phyloP scores from a whole-genome alignment of 2,888 invertebrate species.

The Caenorhabditis uteleia region DNA sequence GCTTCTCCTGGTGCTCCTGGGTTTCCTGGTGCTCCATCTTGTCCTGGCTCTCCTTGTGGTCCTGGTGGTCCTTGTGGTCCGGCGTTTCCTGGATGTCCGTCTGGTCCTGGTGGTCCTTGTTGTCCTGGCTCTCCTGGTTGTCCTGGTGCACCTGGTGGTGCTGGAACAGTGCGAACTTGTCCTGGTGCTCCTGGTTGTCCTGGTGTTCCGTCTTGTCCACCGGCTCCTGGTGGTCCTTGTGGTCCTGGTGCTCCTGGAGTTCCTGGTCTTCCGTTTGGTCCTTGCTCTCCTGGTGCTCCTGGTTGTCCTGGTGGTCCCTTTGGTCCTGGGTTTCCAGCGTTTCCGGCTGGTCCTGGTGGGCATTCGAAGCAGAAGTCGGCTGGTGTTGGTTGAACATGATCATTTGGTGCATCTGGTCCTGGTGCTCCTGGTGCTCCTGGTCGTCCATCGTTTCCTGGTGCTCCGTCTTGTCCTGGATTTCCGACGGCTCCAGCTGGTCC shows the following conservation, averaged over 20 bases:
- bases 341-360: constrained; percentile 58
- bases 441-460: constrained; percentile 50
- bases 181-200: constrained; percentile 59
- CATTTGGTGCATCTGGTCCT: constrained; percentile 55
- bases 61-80: constrained; percentile 55
- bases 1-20: constrained; percentile 55
- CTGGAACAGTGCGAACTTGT: constrained; percentile 53
- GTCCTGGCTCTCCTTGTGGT: constrained; percentile 52
- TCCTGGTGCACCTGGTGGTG: constrained; percentile 59
- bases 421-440: constrained; percentile 52
- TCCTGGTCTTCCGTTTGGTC: constrained; percentile 59
- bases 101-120: constrained; percentile 54
- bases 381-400: constrained; percentile 44
- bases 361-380: constrained; percentile 60
- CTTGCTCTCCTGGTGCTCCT: constrained; percentile 53
- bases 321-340: constrained; percentile 54
- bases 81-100: constrained; percentile 50
- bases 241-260: constrained; percentile 58
- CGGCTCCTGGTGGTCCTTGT: constrained; percentile 58
- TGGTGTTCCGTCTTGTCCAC: constrained; percentile 59
- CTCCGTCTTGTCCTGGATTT: constrained; percentile 46
- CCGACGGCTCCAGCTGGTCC: constrained; percentile 44
- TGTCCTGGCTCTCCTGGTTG: constrained; percentile 57
- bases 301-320: constrained; percentile 57
- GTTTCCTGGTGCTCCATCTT: constrained; percentile 51